Evolutionary conservation across 1,140 invertebrate genomes (phyloP), one percentile per base, ranked within the genome.

Genomic region (Drosophila kurseongensis): DNA sequence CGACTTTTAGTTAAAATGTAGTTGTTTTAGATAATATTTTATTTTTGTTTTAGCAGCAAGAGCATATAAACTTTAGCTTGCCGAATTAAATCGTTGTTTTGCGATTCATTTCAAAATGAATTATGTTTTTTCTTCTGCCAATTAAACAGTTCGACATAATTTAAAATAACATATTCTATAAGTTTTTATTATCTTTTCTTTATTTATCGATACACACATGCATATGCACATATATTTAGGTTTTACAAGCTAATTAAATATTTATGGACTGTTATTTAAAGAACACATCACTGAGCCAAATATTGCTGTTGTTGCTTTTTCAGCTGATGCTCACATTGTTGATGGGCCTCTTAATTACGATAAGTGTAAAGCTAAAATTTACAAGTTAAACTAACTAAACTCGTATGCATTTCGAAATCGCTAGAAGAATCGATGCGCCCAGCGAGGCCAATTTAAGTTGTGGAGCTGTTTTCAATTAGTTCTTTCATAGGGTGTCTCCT

Each of bases 331-430:
- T 14, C 18, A 32, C 45, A 41, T 48, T 67, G 32, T 13, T 40
- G 66, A 72, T 48, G 63, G 79, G 83, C 63, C 77, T 55, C 62
- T 80, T 69, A 89, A 86, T 89, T 88, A 86, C 44, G 72, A 51
- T 78, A 74, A 56, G 73, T 79, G 80, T 89, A 89, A 89, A 89
- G 85, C 84, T 89, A 89, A 78, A 90, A 89, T 89, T 89, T 89
- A 89, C 84, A 89, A 89, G 84, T 90, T 89, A 89, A 85, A 84
- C 85, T 89, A 89, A 89, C 83, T 78, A 78, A 72, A 71, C 52
- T 78, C 75, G 74, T 88, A 86, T 82, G 84, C 79, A 82, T 85
- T 68, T 78, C 67, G 75, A 85, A 81, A 86, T 78, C 68, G 75
- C 79, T 75, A 75, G 69, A 82, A 88, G 68, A 80, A 59, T 74